Evolutionary conservation across 2,888 invertebrate species (phyloP).

Genomic region (Blera fallax): DNA sequence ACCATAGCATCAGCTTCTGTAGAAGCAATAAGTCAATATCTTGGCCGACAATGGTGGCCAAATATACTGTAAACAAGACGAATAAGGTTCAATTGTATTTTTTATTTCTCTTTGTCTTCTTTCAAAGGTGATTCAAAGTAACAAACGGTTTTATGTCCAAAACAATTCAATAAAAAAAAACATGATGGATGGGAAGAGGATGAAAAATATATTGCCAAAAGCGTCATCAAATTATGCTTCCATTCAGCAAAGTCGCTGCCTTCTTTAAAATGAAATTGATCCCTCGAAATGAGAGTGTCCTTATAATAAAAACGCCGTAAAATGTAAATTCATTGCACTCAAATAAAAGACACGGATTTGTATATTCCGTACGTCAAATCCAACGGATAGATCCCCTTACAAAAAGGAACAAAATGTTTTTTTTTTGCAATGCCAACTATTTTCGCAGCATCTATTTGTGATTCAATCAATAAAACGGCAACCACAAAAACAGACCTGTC

Average conservation of each 20-base stretch:
- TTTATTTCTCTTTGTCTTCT: background rate
- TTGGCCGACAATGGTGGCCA: too few species aligned
- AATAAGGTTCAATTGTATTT: background rate
- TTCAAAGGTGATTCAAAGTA: background rate
- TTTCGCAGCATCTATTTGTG: background rate
- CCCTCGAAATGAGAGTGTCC: background rate
- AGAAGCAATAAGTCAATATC: too few species aligned
- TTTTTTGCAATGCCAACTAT: background rate
- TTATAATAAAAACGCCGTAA: conserved; percentile 21
- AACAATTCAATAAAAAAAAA: background rate
- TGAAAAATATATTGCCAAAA: background rate
- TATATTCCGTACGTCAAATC: background rate
- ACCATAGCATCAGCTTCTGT: too few species aligned
- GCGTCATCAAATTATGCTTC: conserved; percentile 6
- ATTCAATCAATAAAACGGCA: background rate
- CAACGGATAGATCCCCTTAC: background rate
- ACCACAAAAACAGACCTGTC: conserved; percentile 24
- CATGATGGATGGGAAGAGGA: background rate
- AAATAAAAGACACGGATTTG: conserved; percentile 4
- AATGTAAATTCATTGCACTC: conserved; percentile 9
- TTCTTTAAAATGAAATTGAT: background rate
- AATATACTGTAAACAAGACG: background rate
- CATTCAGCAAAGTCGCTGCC: background rate
- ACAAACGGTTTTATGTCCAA: background rate
- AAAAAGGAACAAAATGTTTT: background rate